A percentile compares a stretch with the other conserved stretches of the same genome.
These are phyloP conservation scores for human (Homo sapiens) DNA, from an alignment of 2,113 vertebrate genomes.

Conservation along the genomic window GRCh38 chr14:52086501-52087000, in stretches of 20 bases:
- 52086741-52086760: constrained; percentile 8
- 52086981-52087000: constrained; percentile 66
- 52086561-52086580: constrained; percentile 9
- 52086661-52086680: constrained; percentile 27
- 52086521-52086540: constrained; percentile 33
- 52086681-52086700: constrained; percentile 6
- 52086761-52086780: background rate
- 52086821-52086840: constrained; percentile 1
- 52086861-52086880: constrained; percentile 71
- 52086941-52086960: constrained; percentile 72
- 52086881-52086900: constrained; percentile 73
- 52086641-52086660: constrained; percentile 30
- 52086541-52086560: background rate
- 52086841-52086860: constrained; percentile 66
- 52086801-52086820: constrained; percentile 19
- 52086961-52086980: constrained; percentile 62
- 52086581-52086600: background rate
- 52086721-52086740: background rate
- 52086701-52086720: constrained; percentile 36
- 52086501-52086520: background rate
- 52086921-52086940: constrained; percentile 74
- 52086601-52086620: background rate
- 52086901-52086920: constrained; percentile 75
- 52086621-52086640: constrained; percentile 55
- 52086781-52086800: constrained; percentile 37